phyloP scores from a whole-genome alignment of 2,113 vertebrate genomes.

The Naja naja region DNA sequence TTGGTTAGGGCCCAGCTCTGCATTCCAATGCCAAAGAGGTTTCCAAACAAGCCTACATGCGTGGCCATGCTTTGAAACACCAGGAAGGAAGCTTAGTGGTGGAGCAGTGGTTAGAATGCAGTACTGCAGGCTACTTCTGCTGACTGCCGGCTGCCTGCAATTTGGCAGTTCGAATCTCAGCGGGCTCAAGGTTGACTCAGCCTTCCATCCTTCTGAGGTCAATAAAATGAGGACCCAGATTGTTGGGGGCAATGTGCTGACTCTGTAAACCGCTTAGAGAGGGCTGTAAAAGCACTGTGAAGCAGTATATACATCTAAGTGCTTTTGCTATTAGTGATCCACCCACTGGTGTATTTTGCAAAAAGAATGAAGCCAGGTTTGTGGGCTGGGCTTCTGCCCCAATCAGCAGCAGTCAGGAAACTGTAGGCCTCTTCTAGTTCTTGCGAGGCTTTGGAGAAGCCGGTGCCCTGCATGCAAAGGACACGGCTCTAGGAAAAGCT shows the following conservation, averaged over 20 bases:
- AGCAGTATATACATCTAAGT: too few relatives aligned
- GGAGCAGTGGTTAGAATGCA: too few relatives aligned
- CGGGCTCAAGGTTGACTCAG: too few relatives aligned
- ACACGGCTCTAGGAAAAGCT: neutral
- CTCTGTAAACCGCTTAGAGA: too few relatives aligned
- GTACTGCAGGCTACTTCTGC: too few relatives aligned
- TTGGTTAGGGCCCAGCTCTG: neutral
- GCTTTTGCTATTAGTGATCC: neutral
- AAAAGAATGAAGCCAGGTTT: neutral
- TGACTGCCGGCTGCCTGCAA: too few relatives aligned
- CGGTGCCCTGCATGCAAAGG: neutral
- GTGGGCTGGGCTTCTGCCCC: neutral
- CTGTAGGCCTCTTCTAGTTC: neutral
- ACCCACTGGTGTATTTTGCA: neutral
- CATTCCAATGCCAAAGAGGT: neutral
- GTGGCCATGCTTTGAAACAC: neutral
- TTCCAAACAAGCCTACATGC: neutral
- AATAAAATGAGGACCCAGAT: too few relatives aligned
- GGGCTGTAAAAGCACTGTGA: too few relatives aligned
- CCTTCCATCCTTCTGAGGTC: too few relatives aligned
- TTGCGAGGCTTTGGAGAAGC: neutral
- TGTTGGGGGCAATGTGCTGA: too few relatives aligned
- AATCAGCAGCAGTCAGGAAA: neutral
- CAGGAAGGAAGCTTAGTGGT: neutral
- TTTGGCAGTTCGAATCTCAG: too few relatives aligned